Base-by-base conservation (phyloP, 2,113 vertebrate genomes). In the Dryoscopus gambensis region DNA sequence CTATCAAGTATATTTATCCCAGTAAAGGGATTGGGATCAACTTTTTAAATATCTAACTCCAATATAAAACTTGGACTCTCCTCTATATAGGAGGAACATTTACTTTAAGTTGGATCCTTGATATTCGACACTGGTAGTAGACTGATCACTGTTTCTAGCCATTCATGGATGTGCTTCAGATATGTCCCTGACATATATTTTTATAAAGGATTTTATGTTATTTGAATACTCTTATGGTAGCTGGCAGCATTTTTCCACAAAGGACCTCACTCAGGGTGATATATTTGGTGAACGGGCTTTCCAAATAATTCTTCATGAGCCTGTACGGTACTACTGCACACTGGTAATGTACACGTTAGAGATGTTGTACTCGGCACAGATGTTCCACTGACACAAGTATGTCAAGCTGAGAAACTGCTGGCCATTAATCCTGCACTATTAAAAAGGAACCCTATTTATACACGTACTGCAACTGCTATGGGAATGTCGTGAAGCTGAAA, bases 231-330 rank as follows among this genome's bases (percentile, higher is more conserved):
- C 77, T 82, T 81, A 49, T 56, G 69, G 63, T 92, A 75, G 59
- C 59, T 95, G 89, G 86, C 90, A 94, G 69, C n/a, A 71, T 89
- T 92, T 96, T 86, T 94, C 73, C 90, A 40, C 78, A 81, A 81
- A 96, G n/a, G 64, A 77, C 76, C 70, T 95, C 69, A 70, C 89
- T 91, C 67, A 70, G 56, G 35, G 49, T 84, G 84, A 89, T 81
- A 39, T 53, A 92, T 88, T 84, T 82, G 42, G 56, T 91, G 82
- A 90, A 77, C 9, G 62, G 39, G 24, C 47, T 90, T 95, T 86
- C 82, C 94, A 97, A 91, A 68, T 84, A 93, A 71, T 59, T 87
- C 76, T 88, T 75, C 77, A 44, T 18, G 63, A 90, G 59, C 42
- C 59, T 10, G 2, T 55, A 23, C 33, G 46, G 30, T 53, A 63